These are phyloP conservation scores for Hypolimnas misippus DNA, from an alignment of 2,888 invertebrate species.

Conservation along the genomic window DNA sequence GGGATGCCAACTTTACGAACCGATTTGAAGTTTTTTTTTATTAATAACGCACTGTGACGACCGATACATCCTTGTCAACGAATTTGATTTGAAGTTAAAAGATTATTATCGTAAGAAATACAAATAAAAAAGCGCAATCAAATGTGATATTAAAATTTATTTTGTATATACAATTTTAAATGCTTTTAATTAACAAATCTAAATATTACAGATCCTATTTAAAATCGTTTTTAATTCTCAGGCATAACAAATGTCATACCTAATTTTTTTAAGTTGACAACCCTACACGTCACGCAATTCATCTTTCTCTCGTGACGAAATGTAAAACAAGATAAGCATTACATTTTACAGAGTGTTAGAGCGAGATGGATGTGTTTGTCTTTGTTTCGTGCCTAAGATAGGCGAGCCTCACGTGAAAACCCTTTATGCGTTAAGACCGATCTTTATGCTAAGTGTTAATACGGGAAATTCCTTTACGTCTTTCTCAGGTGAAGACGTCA, in stretches of 20 bases:
- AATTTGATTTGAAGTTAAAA: too few relatives aligned
- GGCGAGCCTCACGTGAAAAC: conserved; percentile 12
- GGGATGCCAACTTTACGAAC: conserved; percentile 4
- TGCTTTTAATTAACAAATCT: too few relatives aligned
- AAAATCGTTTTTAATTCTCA: too few relatives aligned
- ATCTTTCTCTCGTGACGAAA: conserved; percentile 7
- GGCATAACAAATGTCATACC: neutral
- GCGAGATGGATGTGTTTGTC: conserved; percentile 4
- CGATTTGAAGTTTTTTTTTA: neutral
- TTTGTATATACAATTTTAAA: too few relatives aligned
- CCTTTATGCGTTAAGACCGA: conserved; percentile 9
- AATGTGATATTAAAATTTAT: too few relatives aligned
- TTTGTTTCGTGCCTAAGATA: conserved; percentile 2
- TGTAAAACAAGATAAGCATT: conserved; percentile 9
- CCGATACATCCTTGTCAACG: too few relatives aligned
- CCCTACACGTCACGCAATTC: conserved; percentile 1
- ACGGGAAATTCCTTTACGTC: conserved; percentile 40
- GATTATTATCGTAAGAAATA: too few relatives aligned
- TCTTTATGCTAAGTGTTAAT: conserved; percentile 32
- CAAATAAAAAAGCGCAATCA: too few relatives aligned
- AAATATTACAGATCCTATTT: too few relatives aligned
- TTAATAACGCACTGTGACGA: too few relatives aligned
- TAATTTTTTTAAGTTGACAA: neutral
- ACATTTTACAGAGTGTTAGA: conserved; percentile 1
- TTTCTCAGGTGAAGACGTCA: conserved; percentile 28